Conservation (phyloP, 2,888 invertebrate species). For the Lydus trimaculatus region DNA sequence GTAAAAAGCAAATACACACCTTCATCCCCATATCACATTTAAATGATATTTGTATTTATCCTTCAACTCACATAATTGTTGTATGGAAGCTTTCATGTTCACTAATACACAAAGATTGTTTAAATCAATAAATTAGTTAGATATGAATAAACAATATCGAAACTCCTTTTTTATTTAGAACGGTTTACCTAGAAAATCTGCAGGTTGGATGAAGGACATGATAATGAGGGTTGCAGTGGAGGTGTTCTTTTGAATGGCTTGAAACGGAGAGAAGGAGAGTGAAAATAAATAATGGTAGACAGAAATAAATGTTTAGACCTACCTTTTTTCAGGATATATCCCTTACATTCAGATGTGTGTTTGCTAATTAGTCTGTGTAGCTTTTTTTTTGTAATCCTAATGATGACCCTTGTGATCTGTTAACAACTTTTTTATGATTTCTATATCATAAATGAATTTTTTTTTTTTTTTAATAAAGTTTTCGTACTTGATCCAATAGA, state of each 20-base stretch:
- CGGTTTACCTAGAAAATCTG: not conserved
- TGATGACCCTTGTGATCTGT: not conserved
- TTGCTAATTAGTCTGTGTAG: not conserved
- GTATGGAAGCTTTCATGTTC: not conserved
- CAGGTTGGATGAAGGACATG: not conserved
- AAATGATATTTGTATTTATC: not conserved
- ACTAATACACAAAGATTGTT: not conserved
- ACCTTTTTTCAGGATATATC: not conserved
- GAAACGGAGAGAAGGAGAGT: not conserved
- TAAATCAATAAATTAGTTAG: not conserved
- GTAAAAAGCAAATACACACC: no score
- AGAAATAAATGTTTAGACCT: not conserved
- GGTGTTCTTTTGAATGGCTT: not conserved
- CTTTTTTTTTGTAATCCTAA: not conserved
- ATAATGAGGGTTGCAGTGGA: not conserved
- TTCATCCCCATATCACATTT: no score
- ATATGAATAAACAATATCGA: not conserved
- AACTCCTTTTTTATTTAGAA: not conserved
- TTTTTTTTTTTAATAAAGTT: no score
- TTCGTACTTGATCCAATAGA: not conserved
- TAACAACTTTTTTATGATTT: not conserved
- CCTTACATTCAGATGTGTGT: not conserved
- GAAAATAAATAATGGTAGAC: not conserved
- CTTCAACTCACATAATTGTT: not conserved
- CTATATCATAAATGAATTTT: not conserved